These are phyloP conservation scores for Tachypleus tridentatus DNA, from an alignment of 1,140 invertebrate genomes.

Conservation along the genomic window DNA sequence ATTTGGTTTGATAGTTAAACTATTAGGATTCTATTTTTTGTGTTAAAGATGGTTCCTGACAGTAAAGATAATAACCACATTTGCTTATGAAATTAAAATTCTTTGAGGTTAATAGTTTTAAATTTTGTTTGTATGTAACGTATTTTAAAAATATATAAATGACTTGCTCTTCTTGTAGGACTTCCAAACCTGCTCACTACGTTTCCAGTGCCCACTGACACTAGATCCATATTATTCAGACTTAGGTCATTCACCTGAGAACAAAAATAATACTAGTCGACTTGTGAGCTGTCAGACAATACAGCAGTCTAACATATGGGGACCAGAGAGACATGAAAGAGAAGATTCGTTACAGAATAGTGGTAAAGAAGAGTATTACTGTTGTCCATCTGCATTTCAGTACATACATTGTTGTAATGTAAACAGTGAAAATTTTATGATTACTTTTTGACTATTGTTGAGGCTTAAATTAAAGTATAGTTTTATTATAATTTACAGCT, in stretches of 20 bases:
- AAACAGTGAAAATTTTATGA: too few relatives aligned
- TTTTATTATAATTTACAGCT: too few relatives aligned
- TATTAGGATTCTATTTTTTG: too few relatives aligned
- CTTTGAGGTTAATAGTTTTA: too few relatives aligned
- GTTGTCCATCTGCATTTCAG: background rate
- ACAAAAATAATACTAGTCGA: conserved; percentile 11
- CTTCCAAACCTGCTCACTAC: conserved; percentile 26
- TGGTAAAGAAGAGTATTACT: background rate
- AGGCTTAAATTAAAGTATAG: too few relatives aligned
- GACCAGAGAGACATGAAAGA: background rate
- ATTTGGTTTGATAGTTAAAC: too few relatives aligned
- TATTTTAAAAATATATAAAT: background rate
- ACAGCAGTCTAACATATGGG: conserved; percentile 5
- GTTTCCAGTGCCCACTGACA: conserved; percentile 31
- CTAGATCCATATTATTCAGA: conserved; percentile 20
- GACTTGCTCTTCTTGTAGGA: conserved; percentile 22
- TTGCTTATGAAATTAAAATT: too few relatives aligned
- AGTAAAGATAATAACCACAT: too few relatives aligned
- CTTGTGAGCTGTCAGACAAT: conserved; percentile 19
- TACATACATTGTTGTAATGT: background rate
- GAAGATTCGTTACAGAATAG: conserved; percentile 1
- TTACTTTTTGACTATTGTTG: too few relatives aligned
- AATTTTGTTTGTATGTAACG: too few relatives aligned
- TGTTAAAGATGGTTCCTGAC: too few relatives aligned
- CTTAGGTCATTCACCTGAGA: too few relatives aligned